These are phyloP conservation scores for Strigamia crassipes DNA, from an alignment of 2,888 invertebrate species.

Conservation along the genomic window DNA sequence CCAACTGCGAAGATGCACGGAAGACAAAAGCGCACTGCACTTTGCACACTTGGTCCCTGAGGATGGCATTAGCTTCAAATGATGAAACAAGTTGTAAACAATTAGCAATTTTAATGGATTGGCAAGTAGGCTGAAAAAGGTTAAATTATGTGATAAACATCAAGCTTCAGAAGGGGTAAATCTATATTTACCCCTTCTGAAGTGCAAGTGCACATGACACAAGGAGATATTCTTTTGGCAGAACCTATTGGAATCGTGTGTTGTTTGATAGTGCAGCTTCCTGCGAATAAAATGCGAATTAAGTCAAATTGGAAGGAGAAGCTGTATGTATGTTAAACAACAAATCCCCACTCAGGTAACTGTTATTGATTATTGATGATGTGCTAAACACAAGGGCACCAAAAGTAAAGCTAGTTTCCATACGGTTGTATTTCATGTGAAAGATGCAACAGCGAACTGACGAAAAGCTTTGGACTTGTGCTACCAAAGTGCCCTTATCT, in stretches of 20 bases:
- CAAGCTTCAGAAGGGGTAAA: not conserved
- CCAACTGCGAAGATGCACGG: conserved; percentile 51
- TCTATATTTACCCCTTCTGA: conserved; percentile 61
- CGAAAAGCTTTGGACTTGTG: too few relatives aligned
- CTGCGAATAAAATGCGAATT: not conserved
- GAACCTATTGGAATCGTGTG: not conserved
- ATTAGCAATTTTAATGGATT: conserved; percentile 62
- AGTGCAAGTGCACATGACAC: conserved; percentile 63
- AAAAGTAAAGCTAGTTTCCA: too few relatives aligned
- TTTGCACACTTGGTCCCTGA: conserved; percentile 62
- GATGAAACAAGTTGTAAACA: conserved; percentile 60
- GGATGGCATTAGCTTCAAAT: conserved; percentile 60
- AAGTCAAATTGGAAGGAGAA: too few relatives aligned
- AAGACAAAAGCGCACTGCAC: conserved; percentile 63
- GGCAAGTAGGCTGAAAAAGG: conserved; percentile 60
- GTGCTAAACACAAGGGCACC: too few relatives aligned
- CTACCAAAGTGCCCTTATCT: too few relatives aligned
- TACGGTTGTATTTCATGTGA: too few relatives aligned
- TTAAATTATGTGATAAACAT: not conserved
- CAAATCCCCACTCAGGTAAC: too few relatives aligned
- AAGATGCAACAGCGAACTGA: too few relatives aligned
- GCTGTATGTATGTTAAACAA: too few relatives aligned
- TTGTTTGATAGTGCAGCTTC: not conserved
- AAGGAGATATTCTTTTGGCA: conserved; percentile 59
- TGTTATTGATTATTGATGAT: too few relatives aligned